A percentile compares a stretch with the other conserved stretches of the same genome.
phyloP scores from a whole-genome alignment of 2,113 vertebrate genomes.

The Calypte anna region DNA sequence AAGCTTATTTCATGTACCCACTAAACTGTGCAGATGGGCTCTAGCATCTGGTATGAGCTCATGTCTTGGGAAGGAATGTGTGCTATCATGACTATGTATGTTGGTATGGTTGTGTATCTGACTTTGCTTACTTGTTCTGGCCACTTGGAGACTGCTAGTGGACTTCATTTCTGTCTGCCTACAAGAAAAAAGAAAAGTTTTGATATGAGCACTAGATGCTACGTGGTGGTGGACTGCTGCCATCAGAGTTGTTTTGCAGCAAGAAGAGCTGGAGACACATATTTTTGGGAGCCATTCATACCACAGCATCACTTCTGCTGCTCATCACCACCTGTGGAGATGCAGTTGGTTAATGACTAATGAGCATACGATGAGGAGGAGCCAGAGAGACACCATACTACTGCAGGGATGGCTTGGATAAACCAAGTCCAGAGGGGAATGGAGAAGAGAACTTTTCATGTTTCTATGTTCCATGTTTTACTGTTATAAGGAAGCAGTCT shows the following conservation, averaged over 20 bases:
- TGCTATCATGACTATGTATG: no score
- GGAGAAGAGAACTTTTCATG: background rate
- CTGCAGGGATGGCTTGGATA: background rate
- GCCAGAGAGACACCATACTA: background rate
- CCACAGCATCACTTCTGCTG: fast-evolving
- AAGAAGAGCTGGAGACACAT: background rate
- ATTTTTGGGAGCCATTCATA: fast-evolving
- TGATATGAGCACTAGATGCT: fast-evolving
- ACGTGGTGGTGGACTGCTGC: fast-evolving
- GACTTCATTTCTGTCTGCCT: background rate
- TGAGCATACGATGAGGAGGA: background rate
- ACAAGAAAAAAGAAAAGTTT: background rate
- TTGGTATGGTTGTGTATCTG: no score
- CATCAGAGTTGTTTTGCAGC: background rate
- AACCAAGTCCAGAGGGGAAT: background rate
- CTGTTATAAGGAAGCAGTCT: background rate
- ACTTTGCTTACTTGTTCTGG: background rate
- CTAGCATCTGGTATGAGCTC: background rate
- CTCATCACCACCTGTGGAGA: background rate
- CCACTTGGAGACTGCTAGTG: background rate
- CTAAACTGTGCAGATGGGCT: background rate
- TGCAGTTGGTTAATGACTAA: background rate
- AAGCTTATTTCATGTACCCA: background rate
- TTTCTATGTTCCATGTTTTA: background rate
- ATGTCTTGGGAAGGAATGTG: background rate